Conservation (phyloP, 2,888 invertebrate genomes). For the Cheilosia pagana region DNA sequence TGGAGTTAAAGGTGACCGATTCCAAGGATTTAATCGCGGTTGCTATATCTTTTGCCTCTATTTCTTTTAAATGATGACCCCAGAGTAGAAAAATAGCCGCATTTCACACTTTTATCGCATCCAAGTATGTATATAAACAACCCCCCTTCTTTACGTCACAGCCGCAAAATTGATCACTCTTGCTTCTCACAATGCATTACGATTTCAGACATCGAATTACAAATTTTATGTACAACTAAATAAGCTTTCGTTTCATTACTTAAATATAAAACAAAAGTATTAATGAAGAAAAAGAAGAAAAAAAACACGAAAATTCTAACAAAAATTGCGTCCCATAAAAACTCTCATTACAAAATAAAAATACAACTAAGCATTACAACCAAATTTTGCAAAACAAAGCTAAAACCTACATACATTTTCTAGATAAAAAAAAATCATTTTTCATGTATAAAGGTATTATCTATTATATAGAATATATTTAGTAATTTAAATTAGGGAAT, state of each 20-base stretch:
- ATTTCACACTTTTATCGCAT: too few relatives aligned
- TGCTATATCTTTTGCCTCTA: too few relatives aligned
- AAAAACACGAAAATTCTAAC: constrained; percentile 38
- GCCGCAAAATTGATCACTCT: constrained; percentile 38
- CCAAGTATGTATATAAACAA: background rate
- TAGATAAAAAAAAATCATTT: constrained; percentile 39
- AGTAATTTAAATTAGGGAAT: constrained; percentile 47
- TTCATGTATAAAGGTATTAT: constrained; percentile 62
- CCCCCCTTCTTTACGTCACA: constrained; percentile 32
- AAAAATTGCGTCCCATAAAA: constrained; percentile 69
- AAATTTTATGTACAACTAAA: constrained; percentile 41
- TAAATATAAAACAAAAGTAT: constrained; percentile 32
- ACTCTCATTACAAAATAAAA: constrained; percentile 27
- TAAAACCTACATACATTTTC: constrained; percentile 44
- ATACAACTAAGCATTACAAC: constrained; percentile 52
- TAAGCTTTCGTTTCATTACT: constrained; percentile 48
- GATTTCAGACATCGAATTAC: constrained; percentile 56
- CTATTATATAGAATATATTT: constrained; percentile 51
- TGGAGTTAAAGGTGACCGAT: too few relatives aligned
- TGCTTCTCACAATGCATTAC: constrained; percentile 46
- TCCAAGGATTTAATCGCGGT: too few relatives aligned
- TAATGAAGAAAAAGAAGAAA: constrained; percentile 11
- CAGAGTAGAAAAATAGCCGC: too few relatives aligned
- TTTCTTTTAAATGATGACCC: too few relatives aligned
- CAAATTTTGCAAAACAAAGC: constrained; percentile 63